Evolutionary conservation across 2,888 invertebrate species (phyloP).

Genomic region (Diaphora mendica): DNA sequence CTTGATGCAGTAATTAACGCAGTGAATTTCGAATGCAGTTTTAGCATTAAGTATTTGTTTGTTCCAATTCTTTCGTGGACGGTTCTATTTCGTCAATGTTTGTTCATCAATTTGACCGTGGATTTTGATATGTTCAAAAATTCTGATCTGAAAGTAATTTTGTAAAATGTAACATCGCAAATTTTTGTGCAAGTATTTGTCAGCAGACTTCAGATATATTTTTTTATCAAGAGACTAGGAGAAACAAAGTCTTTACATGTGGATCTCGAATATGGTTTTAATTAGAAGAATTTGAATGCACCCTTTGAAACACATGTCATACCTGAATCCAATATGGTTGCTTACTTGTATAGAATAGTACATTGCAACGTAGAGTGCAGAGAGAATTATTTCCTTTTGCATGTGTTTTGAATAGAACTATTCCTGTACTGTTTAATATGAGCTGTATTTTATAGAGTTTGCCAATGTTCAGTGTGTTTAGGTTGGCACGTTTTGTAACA

Average conservation of each 20-base stretch:
- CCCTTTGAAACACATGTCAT: slow-evolving; percentile 40
- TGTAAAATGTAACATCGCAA: not conserved
- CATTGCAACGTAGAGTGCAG: slow-evolving; percentile 48
- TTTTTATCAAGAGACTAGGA: not conserved
- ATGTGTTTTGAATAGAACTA: slow-evolving; percentile 49
- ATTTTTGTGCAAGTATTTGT: not conserved
- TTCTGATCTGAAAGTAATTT: not conserved
- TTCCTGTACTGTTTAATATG: slow-evolving; percentile 31
- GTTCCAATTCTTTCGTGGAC: slow-evolving; percentile 18
- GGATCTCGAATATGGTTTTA: slow-evolving; percentile 44
- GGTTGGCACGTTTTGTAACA: not conserved
- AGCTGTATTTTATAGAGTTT: not conserved
- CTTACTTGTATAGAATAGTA: slow-evolving; percentile 50
- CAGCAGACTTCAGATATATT: not conserved
- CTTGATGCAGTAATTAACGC: slow-evolving; percentile 73
- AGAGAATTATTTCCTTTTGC: slow-evolving; percentile 45
- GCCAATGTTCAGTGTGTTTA: not conserved
- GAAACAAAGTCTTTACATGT: not conserved
- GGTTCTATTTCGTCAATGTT: slow-evolving; percentile 32
- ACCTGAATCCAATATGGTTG: slow-evolving; percentile 40
- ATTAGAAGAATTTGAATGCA: slow-evolving; percentile 44
- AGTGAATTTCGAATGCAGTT: slow-evolving; percentile 60
- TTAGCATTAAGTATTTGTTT: slow-evolving; percentile 37
- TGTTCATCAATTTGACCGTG: slow-evolving; percentile 31
- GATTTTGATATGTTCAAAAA: slow-evolving; percentile 25